Evolutionary conservation across 2,797 vertebrate species (phyloP), one percentile per base, ranked within the genome.

Genomic region (Melopsittacus undulatus): DNA sequence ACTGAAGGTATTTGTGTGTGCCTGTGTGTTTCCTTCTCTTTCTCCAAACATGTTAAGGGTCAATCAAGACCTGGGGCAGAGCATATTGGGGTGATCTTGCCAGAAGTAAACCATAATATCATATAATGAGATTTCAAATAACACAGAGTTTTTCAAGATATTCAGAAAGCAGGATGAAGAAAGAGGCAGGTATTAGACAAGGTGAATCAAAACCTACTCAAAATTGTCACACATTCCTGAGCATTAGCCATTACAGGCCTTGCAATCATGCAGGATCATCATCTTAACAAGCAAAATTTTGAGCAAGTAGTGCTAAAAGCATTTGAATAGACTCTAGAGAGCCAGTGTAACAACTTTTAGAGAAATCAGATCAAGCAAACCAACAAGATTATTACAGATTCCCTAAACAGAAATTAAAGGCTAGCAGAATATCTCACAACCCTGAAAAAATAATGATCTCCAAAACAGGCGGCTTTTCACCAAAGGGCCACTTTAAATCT

Each of bases 321-420:
- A 75, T 84, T 82, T 92, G 59, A 93, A 77, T 27, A 45, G 68
- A 45, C 90, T 94, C 81, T 70, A 64, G 93, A 68, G 88, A 95
- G 68, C 20, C 75, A 90, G 38, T 22, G n/a, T 48, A 91, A 92
- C 51, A 64, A 64, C 42, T 90, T 76, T 80, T 14, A 63, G 64
- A 68, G 77, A 91, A 82, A 92, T 64, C 13, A 94, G 89, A 94
- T 95, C 92, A 97, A 94, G 85, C 63, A 90, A 95, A 96, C 94
- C 79, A 95, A 90, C 59, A 92, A 84, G 83, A 90, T 94, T 80
- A 89, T 96, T 94, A 77, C 34, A 68, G 56, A 89, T 72, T 94
- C 95, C 92, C 95, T 14, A 22, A 95, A 68, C 70, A 94, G 83
- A 93, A 90, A 94, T 94, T 51, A 96, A 96, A 89, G 14, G 4